Conservation (phyloP, 1,140 invertebrate genomes). For the Propsilocerus akamusi region DNA sequence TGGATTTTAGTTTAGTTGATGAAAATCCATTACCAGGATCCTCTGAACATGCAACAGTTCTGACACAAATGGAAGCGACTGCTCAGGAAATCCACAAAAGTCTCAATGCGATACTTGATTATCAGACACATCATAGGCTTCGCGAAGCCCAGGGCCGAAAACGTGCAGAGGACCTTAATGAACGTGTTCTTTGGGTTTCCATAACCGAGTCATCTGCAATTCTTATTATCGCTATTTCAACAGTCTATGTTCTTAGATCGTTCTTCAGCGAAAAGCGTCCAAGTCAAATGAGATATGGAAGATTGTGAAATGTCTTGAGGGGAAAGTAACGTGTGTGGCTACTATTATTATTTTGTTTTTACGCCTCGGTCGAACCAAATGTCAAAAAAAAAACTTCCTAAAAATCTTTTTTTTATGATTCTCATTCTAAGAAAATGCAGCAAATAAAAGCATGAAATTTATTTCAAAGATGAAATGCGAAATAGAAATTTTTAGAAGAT, state of each 20-base stretch:
- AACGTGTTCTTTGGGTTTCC: slow-evolving; percentile 85
- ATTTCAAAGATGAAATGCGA: no score
- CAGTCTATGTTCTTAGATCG: slow-evolving; percentile 83
- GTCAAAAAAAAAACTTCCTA: no score
- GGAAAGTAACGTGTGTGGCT: no score
- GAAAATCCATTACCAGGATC: slow-evolving; percentile 70
- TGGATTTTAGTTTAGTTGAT: slow-evolving; percentile 94
- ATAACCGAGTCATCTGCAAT: slow-evolving; percentile 73
- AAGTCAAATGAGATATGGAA: slow-evolving; percentile 16
- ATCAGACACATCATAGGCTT: slow-evolving; percentile 91
- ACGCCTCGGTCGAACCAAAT: no score
- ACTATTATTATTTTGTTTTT: no score
- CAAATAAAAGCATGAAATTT: no score
- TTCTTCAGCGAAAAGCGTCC: slow-evolving; percentile 83
- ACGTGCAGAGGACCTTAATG: slow-evolving; percentile 88
- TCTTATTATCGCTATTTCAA: slow-evolving; percentile 63
- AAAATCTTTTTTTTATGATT: no score
- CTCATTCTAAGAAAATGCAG: no score
- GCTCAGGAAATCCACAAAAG: slow-evolving; percentile 75
- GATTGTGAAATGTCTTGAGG: slow-evolving; percentile 16
- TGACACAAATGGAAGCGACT: slow-evolving; percentile 93
- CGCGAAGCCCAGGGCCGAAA: slow-evolving; percentile 86
- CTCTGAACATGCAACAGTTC: slow-evolving; percentile 77
- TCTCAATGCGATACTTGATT: slow-evolving; percentile 71
- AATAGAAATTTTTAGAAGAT: slow-evolving; percentile 56